Evolutionary conservation across 2,797 vertebrate species (phyloP).

Genomic region (Monodelphis domestica): DNA sequence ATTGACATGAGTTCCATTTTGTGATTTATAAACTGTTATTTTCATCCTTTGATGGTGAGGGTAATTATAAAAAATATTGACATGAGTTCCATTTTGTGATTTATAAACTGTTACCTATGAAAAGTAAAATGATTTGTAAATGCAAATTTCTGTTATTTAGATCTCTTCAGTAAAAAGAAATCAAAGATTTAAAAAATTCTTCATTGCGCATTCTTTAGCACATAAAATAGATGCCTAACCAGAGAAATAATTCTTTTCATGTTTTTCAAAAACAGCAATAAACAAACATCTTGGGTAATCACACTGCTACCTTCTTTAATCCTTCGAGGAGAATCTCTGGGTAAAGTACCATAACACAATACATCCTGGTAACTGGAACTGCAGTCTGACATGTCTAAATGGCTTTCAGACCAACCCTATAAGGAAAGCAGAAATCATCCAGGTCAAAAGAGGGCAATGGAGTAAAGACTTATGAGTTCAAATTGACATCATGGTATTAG

Average conservation of each 20-base stretch:
- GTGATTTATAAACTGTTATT: background rate
- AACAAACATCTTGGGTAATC: constrained; percentile 19
- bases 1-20: background rate
- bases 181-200: background rate
- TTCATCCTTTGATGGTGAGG: too few relatives aligned
- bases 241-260: background rate
- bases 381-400: constrained; percentile 87
- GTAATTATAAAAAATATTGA: background rate
- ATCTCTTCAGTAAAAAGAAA: constrained; percentile 41
- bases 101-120: background rate
- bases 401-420: constrained; percentile 91
- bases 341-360: constrained; percentile 87
- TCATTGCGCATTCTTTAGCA: background rate
- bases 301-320: constrained; percentile 89
- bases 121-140: constrained; percentile 26
- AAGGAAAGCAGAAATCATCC: background rate
- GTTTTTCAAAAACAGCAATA: constrained; percentile 25
- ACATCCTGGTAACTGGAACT: constrained; percentile 89
- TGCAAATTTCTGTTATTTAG: constrained; percentile 38
- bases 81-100: background rate
- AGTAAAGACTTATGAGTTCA: constrained; percentile 14
- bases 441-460: background rate
- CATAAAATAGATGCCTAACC: background rate
- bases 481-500: background rate
- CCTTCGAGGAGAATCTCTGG: constrained; percentile 90